Evolutionary conservation across 1,140 invertebrate genomes (phyloP), one percentile per base, ranked within the genome.

Genomic region (Apolygus lucorum): DNA sequence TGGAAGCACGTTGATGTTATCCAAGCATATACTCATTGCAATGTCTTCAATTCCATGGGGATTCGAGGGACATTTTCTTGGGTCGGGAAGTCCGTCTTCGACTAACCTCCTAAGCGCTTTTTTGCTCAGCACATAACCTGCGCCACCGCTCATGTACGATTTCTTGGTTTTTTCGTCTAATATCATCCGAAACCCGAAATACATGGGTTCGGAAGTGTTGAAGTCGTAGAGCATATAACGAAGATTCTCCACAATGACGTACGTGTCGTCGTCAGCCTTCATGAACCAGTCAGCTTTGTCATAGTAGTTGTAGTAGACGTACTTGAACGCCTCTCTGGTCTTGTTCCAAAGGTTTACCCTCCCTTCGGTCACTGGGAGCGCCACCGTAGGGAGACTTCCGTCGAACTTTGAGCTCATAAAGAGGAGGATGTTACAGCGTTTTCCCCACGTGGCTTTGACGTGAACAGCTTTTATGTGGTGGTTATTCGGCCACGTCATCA

Each of bases 181-280:
- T 75, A 94, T 94, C 77, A 95, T 95, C 34, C 88, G 83, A 76
- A 92, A 94, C 0, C 94, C 94, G 76, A 95, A 95, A 77, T 95
- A 95, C 0, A 95, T 82, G 0, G 92, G 87, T 1, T 88, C 84
- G 0, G 81, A 82, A 2, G 87, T 78, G 74, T 86, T 85, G 73
- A 93, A 86, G 1, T 86, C 82, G 25, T 87, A 85, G 17, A 97
- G 78, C 88, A 97, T 91, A 75, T 91, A 93, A 28, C 94, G 83
- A 49, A 97, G 80, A 80, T 96, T 97, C 79, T 97, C 94, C 1
- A 96, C 85, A 68, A 96, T 84, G 34, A 94, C 90, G 78, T 93
- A 95, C 80, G 94, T 96, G 77, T 97, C 94, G 79, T 96, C 94
- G 76, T 97, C 94, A 28, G 93, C 93, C 79, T 97, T 97, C 71